Percentiles rank a stretch among this genome's conserved stretches.
Evolutionary conservation across 2,888 invertebrate genomes (phyloP).

Genomic region (Tipula unca): DNA sequence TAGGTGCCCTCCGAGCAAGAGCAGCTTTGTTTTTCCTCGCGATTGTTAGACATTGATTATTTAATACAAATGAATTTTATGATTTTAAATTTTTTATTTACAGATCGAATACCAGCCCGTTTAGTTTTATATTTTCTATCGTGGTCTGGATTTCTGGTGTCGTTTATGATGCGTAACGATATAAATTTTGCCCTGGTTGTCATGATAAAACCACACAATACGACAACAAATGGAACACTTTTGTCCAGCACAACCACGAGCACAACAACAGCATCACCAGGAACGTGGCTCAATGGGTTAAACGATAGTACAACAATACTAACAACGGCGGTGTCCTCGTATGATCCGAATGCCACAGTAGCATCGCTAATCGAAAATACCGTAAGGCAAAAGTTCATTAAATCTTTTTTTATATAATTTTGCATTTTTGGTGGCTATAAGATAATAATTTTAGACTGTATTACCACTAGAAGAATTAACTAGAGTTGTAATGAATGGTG

Average conservation of each 20-base stretch:
- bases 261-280: not conserved
- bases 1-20: too few species aligned
- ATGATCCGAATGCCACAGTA: not conserved
- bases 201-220: slow-evolving; percentile 44
- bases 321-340: too few species aligned
- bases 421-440: slow-evolving; percentile 14
- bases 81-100: not conserved
- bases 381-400: not conserved
- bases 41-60: too few species aligned
- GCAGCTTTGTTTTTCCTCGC: too few species aligned
- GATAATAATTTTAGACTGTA: slow-evolving; percentile 18
- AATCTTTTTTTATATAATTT: not conserved
- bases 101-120: slow-evolving; percentile 53
- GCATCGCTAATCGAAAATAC: not conserved
- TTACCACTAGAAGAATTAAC: slow-evolving; percentile 16
- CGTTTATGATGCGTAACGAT: slow-evolving; percentile 69
- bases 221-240: not conserved
- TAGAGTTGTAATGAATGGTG: slow-evolving; percentile 20
- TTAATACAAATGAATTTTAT: too few species aligned
- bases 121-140: slow-evolving; percentile 60
- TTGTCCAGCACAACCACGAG: not conserved
- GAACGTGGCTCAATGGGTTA: slow-evolving; percentile 25
- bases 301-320: slow-evolving; percentile 24
- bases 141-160: slow-evolving; percentile 63
- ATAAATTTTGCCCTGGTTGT: slow-evolving; percentile 63